Percentiles rank a stretch among this genome's conserved stretches.
These are phyloP conservation scores for Peucedramus taeniatus DNA, from an alignment of 2,113 vertebrate species.

Conservation along the genomic window DNA sequence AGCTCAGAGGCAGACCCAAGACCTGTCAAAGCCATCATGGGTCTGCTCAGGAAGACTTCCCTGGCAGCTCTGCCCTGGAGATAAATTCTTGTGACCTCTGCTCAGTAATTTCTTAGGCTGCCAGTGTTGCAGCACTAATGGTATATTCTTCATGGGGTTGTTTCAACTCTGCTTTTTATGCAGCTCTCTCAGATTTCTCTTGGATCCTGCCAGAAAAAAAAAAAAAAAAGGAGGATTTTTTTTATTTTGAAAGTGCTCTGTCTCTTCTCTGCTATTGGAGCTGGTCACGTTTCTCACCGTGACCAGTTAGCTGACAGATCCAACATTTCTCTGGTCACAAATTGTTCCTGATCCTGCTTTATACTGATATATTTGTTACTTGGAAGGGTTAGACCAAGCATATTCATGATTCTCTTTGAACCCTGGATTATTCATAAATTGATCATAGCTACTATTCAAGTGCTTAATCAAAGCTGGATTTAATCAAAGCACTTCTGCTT, in stretches of 20 bases:
- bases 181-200: not conserved
- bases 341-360: not conserved
- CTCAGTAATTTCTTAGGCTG: not conserved
- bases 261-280: not conserved
- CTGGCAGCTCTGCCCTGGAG: not conserved
- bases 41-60: not conserved
- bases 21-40: not conserved
- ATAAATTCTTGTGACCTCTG: not conserved
- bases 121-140: not conserved
- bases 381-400: not conserved
- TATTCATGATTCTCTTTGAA: not conserved
- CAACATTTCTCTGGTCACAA: not conserved
- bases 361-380: not conserved
- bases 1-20: not conserved
- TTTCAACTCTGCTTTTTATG: not conserved
- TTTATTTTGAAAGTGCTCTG: not conserved
- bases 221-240: not conserved
- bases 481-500: not conserved
- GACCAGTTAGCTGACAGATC: not conserved
- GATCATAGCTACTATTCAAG: not conserved
- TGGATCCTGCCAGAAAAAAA: not conserved
- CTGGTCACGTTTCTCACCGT: not conserved
- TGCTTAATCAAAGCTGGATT: constrained; percentile 30
- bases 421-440: not conserved
- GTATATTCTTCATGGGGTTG: not conserved